Conservation (phyloP, 2,797 vertebrate genomes). For the Sebastiscus tertius region DNA sequence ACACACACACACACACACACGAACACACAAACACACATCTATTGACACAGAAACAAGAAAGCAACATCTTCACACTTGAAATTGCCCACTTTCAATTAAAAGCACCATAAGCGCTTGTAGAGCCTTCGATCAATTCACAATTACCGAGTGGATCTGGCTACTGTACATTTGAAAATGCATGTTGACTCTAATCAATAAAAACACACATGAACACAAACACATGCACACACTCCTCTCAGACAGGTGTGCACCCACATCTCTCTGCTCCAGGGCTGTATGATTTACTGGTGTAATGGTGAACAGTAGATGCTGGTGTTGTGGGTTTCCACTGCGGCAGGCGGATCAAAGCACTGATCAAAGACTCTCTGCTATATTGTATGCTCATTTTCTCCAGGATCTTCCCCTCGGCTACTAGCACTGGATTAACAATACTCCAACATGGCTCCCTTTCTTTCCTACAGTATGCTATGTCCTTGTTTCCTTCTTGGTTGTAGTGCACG, state of each 20-base stretch:
- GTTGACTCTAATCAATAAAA: constrained; percentile 45
- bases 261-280: constrained; percentile 23
- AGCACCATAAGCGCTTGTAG: constrained; percentile 31
- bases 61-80: constrained; percentile 23
- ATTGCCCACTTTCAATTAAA: constrained; percentile 52
- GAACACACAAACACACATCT: not conserved
- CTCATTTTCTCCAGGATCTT: constrained; percentile 13
- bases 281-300: constrained; percentile 30
- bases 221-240: constrained; percentile 3
- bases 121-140: constrained; percentile 59
- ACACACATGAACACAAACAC: constrained; percentile 1
- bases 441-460: not conserved
- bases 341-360: constrained; percentile 53
- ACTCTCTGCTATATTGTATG: not conserved
- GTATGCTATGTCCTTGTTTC: not conserved
- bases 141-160: constrained; percentile 55
- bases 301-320: constrained; percentile 21
- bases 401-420: constrained; percentile 8
- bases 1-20: not conserved
- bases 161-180: constrained; percentile 47
- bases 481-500: not conserved
- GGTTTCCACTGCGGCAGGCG: constrained; percentile 29
- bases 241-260: constrained; percentile 25
- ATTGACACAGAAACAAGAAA: not conserved
- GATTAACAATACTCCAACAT: not conserved